A percentile compares a stretch with the other conserved stretches of the same genome.
Evolutionary conservation across 2,797 vertebrate genomes (phyloP).

Genomic region (Etheostoma perlongum): DNA sequence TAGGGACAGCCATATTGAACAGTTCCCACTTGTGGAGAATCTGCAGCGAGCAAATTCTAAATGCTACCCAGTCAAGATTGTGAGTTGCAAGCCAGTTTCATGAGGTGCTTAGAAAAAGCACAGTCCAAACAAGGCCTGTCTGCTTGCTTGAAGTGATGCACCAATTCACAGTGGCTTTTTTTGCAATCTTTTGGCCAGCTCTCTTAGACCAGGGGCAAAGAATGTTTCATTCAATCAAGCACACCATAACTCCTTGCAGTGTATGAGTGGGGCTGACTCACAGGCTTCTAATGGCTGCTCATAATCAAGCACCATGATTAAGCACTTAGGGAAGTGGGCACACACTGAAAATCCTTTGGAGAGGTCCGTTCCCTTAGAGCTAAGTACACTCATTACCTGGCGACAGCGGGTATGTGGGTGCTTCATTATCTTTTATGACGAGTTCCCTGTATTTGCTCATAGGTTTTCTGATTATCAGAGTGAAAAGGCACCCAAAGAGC

Average conservation of each 20-base stretch:
- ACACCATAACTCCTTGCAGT: constrained; percentile 75
- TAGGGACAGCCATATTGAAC: not conserved
- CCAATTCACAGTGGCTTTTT: constrained; percentile 43
- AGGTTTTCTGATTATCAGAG: constrained; percentile 71
- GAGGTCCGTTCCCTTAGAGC: constrained; percentile 78
- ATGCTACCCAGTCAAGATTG: constrained; percentile 2
- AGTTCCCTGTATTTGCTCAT: constrained; percentile 71
- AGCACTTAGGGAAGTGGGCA: constrained; percentile 80
- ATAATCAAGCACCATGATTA: constrained; percentile 84
- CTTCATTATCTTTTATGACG: constrained; percentile 81
- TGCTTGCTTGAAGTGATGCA: constrained; percentile 56
- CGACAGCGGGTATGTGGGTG: constrained; percentile 74
- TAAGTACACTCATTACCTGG: constrained; percentile 81
- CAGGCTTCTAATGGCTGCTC: constrained; percentile 80
- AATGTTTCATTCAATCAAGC: constrained; percentile 79
- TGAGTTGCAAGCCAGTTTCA: constrained; percentile 9
- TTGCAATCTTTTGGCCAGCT: constrained; percentile 59
- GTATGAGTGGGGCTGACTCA: constrained; percentile 78
- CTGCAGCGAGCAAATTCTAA: not conserved
- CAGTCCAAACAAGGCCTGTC: constrained; percentile 47
- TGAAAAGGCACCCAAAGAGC: constrained; percentile 70
- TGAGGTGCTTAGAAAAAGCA: constrained; percentile 30
- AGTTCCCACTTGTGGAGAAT: constrained; percentile 30
- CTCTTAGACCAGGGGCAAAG: constrained; percentile 60
- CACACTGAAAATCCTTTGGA: constrained; percentile 78